Percentiles rank a stretch among this genome's conserved stretches.
phyloP scores from a whole-genome alignment of 2,888 invertebrate species.

The Metellina segmentata region DNA sequence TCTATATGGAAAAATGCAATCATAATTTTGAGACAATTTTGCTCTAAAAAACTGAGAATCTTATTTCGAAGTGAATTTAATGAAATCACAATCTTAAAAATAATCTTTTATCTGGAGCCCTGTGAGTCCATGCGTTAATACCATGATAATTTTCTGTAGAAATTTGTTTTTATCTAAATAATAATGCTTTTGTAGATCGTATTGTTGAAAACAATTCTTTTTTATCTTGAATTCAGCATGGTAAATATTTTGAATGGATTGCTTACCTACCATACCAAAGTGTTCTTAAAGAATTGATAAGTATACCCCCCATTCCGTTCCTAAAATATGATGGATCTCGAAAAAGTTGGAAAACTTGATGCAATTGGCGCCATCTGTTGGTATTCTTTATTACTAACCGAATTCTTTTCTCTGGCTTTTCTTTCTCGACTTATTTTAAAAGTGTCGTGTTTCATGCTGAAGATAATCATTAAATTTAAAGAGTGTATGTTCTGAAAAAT shows the following conservation, averaged over 20 bases:
- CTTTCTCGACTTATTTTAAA: too few relatives aligned
- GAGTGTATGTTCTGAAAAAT: too few relatives aligned
- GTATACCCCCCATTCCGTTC: neutral
- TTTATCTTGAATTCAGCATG: neutral
- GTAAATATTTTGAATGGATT: neutral
- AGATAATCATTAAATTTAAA: too few relatives aligned
- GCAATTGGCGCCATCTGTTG: conserved; percentile 71
- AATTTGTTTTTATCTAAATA: neutral
- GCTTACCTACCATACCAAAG: neutral
- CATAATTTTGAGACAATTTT: too few relatives aligned
- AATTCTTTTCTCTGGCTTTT: neutral
- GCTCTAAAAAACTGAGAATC: too few relatives aligned
- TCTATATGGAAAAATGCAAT: too few relatives aligned
- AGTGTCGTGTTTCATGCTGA: too few relatives aligned
- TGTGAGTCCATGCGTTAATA: too few relatives aligned
- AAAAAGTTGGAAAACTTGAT: conserved; percentile 14
- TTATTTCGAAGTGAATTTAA: too few relatives aligned
- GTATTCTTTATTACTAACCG: conserved; percentile 19
- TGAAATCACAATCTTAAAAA: too few relatives aligned
- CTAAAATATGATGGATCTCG: neutral
- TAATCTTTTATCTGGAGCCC: too few relatives aligned
- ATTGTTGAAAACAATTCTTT: neutral
- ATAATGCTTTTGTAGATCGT: neutral
- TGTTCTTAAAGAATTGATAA: neutral
- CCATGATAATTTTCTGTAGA: too few relatives aligned